Conservation (phyloP, 2,797 vertebrate genomes). For the Erpetoichthys calabaricus region DNA sequence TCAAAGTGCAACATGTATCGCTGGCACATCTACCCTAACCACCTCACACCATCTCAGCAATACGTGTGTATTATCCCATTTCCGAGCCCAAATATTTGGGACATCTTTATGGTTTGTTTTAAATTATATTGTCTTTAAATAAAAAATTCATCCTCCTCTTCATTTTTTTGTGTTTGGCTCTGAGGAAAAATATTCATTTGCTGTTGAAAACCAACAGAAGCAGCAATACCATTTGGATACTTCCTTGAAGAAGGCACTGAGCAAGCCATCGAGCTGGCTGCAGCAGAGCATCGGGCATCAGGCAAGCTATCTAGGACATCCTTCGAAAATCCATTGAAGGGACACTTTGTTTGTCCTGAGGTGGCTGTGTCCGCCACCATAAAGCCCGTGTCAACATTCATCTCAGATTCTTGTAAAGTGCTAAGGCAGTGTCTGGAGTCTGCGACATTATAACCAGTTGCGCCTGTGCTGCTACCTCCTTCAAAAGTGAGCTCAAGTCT, state of each 20-base stretch:
- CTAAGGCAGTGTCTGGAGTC: slow-evolving; percentile 25
- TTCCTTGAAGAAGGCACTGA: slow-evolving; percentile 7
- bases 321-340: slow-evolving; percentile 29
- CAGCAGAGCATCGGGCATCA: background rate
- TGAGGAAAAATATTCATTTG: slow-evolving; percentile 6
- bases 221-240: slow-evolving; percentile 8
- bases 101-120: no score
- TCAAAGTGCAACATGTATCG: no score
- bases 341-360: slow-evolving; percentile 17
- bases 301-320: slow-evolving; percentile 35
- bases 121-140: slow-evolving; percentile 44
- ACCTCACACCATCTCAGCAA: no score
- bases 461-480: slow-evolving; percentile 11
- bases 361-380: slow-evolving; percentile 20
- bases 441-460: slow-evolving; percentile 24
- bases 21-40: no score
- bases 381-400: slow-evolving; percentile 71
- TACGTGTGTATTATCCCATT: no score
- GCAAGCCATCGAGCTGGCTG: slow-evolving; percentile 2
- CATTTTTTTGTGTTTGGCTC: slow-evolving; percentile 6
- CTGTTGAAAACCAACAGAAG: slow-evolving; percentile 18
- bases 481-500: background rate
- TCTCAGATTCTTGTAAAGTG: slow-evolving; percentile 47
- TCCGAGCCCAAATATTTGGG: no score
- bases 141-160: slow-evolving; percentile 69